Evolutionary conservation across 2,888 invertebrate species (phyloP), one percentile per base, ranked within the genome.

Genomic region (Hypomecis punctinalis): DNA sequence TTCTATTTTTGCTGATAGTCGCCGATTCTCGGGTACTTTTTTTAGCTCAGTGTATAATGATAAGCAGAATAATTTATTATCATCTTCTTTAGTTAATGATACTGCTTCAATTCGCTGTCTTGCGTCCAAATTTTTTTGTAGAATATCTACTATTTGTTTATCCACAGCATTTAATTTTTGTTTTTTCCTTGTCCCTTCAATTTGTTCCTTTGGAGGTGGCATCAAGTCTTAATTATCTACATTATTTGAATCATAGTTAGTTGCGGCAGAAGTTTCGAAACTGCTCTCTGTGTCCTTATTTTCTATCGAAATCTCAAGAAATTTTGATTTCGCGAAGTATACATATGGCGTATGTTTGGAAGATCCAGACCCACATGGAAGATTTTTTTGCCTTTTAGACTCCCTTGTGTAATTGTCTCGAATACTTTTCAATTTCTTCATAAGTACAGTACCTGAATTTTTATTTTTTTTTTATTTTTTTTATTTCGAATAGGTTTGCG

Each of bases 321-420:
- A 47, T 56, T 62, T 40, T 55, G 55, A 43, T 62, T 62, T 62
- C 33, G 43, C 48, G 48, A 48, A 62, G 42, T 55, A 62, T 13
- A 62, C 55, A 62, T 55, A 49, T 62, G 62, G 55, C 55, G 49
- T 62, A 62, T 56, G 62, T 54, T 62, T 60, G 48, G 45, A 55
- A 55, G 47, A 47, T 47, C 47, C 47, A 47, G 47, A 40, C 10
- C 40, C 40, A 40, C 9, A 56, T 48, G 55, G 59, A 63, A 59
- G 53, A 8, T 59, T 63, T 63, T 64, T 64, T 64, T 60, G 60
- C 49, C 60, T 45, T 33, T 64, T 60, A 60, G 59, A 60, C 60
- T 64, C 60, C 55, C 60, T 47, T 23, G 23, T 23, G 23, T 23
- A 23, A 23, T 23, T 23, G 23, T 23, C 23, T 23, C 23, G 23